Conservation (phyloP, 1,140 invertebrate genomes). For the Bathynomus jamesi region DNA sequence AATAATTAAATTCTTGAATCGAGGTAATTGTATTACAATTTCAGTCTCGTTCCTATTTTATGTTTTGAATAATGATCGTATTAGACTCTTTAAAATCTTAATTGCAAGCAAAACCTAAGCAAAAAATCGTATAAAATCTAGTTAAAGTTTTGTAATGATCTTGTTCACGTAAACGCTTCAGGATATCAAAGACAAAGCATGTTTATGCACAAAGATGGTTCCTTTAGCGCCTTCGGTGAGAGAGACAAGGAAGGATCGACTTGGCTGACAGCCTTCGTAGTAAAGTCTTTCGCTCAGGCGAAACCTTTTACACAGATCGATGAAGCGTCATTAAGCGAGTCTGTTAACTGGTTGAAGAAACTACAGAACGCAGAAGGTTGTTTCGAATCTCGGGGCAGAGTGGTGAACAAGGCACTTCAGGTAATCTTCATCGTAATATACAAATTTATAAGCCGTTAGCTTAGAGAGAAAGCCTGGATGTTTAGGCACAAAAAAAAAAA, state of each 20-base stretch:
- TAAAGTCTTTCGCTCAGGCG: constrained; percentile 62
- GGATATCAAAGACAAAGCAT: constrained; percentile 64
- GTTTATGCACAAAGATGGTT: constrained; percentile 63
- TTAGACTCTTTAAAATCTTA: no score
- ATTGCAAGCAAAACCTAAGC: no score
- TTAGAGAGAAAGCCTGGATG: no score
- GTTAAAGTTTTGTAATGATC: no score
- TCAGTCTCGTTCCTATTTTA: no score
- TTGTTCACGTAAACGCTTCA: no score
- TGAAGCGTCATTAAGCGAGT: constrained; percentile 42
- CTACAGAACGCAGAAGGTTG: constrained; percentile 21
- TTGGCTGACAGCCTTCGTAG: constrained; percentile 72
- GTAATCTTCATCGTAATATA: no score
- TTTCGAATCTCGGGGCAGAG: constrained; percentile 23
- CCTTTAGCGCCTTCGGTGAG: constrained; percentile 70
- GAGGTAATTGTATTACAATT: no score
- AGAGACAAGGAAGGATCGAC: constrained; percentile 58
- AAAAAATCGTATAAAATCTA: no score
- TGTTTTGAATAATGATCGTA: no score
- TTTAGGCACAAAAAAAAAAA: no score
- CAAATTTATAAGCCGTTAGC: no score
- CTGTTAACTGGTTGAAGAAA: constrained; percentile 45
- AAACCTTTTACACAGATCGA: constrained; percentile 58
- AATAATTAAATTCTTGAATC: constrained; percentile 66
- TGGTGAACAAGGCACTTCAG: constrained; percentile 28